Base-by-base conservation (phyloP, 2,888 invertebrate genomes). In the Ennomos erosarius region DNA sequence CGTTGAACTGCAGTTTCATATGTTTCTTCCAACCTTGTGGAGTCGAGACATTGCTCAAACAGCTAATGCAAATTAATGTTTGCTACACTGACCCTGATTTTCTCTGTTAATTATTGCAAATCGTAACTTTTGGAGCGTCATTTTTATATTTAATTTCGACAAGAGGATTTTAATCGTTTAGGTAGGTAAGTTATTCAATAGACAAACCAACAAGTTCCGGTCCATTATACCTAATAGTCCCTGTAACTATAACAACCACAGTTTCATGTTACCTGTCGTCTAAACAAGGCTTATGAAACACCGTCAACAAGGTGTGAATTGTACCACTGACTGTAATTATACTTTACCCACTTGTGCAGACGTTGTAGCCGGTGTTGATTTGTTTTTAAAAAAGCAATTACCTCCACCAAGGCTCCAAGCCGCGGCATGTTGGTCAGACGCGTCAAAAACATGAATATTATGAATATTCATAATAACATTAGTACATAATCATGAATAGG, bases 281-380 rank as follows among this genome's bases (percentile, higher is more conserved):
- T 33, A 37, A 52, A 44, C 37, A 45, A 35, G 40, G n/a, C 10
- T 37, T 26, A 53, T 26, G 33, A 46, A 47, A 39, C 34, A 16
- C 45, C 35, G 42, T 46, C 42, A 52, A 47, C 51, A 42, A 33
- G 39, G 48, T 53, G 48, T 45, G 39, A 44, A 52, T n/a, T 40
- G 42, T 34, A 36, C 33, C 40, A 44, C 43, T n/a, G 12, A 13
- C 45, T 46, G 45, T 43, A 11, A 43, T 48, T 55, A 48, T 13
- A 40, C 42, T 43, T 59, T 76, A 81, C 87, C 87, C 66, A 86
- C 70, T 79, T 88, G 81, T 71, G 78, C 85, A 80, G 70, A 65
- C 68, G 68, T 78, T 59, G 54, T 50, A 13, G 50, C 59, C 10
- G 33, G 37, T 59, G 59, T 55, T 51, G 51, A 51, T 60, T 51